Conservation (phyloP, 2,888 invertebrate species). For the Lamellibrachia satsuma region DNA sequence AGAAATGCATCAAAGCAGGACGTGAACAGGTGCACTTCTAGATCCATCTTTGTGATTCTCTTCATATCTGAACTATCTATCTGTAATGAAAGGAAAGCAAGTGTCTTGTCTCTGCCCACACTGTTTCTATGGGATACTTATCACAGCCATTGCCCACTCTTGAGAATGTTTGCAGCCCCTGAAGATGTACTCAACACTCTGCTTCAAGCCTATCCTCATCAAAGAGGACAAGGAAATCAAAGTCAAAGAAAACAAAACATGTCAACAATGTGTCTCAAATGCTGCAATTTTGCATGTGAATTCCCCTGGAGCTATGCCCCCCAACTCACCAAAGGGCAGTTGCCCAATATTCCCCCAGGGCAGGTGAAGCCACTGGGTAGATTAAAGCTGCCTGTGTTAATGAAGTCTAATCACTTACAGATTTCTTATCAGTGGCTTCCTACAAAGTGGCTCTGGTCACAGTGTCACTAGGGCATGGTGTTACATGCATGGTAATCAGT, state of each 20-base stretch:
- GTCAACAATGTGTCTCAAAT: not conserved
- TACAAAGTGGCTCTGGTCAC: not conserved
- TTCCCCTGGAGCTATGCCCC: not conserved
- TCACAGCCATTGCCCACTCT: not conserved
- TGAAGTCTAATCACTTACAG: slow-evolving; percentile 12
- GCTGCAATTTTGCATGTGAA: not conserved
- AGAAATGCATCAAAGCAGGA: not conserved
- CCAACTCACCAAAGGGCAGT: not conserved
- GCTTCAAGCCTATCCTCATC: not conserved
- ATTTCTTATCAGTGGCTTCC: not conserved
- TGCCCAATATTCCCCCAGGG: not conserved
- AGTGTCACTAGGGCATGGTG: not conserved
- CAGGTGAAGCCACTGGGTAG: not conserved
- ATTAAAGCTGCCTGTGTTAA: not conserved
- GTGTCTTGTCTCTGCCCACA: not conserved
- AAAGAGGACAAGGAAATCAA: not conserved
- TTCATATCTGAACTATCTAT: not conserved
- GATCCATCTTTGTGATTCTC: not conserved
- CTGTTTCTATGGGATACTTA: not conserved
- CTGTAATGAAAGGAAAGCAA: not conserved
- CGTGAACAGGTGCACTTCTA: not conserved
- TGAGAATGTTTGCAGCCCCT: not conserved
- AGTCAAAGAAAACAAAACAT: slow-evolving; percentile 13
- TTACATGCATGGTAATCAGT: not conserved
- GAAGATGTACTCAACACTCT: not conserved